These are phyloP conservation scores for Conus canariensis DNA, from an alignment of 2,888 invertebrate species.

Conservation along the genomic window DNA sequence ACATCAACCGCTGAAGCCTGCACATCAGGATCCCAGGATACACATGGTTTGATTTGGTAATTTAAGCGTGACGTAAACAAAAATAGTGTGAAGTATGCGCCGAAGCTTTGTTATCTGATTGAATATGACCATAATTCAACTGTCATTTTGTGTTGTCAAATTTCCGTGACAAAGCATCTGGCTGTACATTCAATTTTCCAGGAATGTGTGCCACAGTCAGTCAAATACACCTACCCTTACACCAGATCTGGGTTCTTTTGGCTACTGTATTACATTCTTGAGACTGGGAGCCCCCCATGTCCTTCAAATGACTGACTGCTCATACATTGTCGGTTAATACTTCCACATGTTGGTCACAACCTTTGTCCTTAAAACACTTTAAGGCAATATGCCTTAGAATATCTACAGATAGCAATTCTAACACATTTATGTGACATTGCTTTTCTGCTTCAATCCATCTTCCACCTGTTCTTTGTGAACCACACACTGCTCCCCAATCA, in stretches of 20 bases:
- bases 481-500: neutral
- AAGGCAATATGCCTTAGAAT: neutral
- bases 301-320: neutral
- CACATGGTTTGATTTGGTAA: neutral
- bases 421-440: too few relatives aligned
- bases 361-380: neutral
- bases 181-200: too few relatives aligned
- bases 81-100: neutral
- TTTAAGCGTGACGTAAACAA: neutral
- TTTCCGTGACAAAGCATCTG: neutral
- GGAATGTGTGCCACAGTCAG: neutral
- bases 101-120: neutral
- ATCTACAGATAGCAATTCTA: neutral
- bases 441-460: neutral
- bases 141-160: neutral
- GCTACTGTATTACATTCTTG: neutral
- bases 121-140: neutral
- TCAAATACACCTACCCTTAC: neutral
- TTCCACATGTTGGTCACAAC: neutral
- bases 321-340: neutral
- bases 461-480: neutral
- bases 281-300: neutral
- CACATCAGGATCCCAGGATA: neutral
- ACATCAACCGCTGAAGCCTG: neutral
- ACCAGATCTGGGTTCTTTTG: neutral